phyloP scores from a whole-genome alignment of 2,797 vertebrate genomes.

The Sciaenops ocellatus region DNA sequence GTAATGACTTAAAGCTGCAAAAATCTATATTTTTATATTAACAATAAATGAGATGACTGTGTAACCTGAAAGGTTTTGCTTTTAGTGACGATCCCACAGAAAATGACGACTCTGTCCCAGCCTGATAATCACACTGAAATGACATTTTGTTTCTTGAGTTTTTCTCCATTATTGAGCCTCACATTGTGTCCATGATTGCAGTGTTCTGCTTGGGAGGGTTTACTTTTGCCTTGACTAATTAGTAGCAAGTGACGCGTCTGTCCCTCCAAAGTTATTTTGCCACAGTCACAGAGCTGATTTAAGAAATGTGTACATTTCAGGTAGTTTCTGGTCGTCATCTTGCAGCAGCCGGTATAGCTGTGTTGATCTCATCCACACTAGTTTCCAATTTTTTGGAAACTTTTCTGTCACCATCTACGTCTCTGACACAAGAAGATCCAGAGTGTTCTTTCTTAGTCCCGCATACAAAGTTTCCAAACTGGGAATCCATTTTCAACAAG shows the following conservation, averaged over 20 bases:
- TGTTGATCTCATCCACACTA: not conserved
- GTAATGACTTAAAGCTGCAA: not conserved
- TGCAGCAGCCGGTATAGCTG: not conserved
- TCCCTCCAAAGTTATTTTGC: not conserved
- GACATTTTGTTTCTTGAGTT: not conserved
- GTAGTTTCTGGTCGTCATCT: not conserved
- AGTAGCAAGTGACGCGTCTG: not conserved
- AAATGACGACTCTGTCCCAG: too few species aligned
- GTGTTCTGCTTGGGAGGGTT: not conserved
- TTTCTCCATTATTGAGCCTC: slow-evolving; percentile 3
- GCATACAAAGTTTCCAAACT: not conserved
- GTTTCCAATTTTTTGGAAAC: not conserved
- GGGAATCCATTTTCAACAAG: not conserved
- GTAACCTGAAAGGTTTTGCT: not conserved
- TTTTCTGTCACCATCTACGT: slow-evolving; percentile 12
- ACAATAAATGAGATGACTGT: slow-evolving; percentile 2
- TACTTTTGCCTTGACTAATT: not conserved
- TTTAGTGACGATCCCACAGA: not conserved
- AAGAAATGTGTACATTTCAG: not conserved
- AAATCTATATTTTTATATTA: slow-evolving; percentile 1
- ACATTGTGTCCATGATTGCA: not conserved
- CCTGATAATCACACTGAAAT: not conserved
- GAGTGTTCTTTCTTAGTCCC: not conserved
- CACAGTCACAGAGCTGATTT: not conserved
- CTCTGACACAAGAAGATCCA: not conserved